A percentile compares a stretch with the other conserved stretches of the same genome.
Evolutionary conservation across 2,888 invertebrate species (phyloP).

Genomic region (Drosophila picticornis): DNA sequence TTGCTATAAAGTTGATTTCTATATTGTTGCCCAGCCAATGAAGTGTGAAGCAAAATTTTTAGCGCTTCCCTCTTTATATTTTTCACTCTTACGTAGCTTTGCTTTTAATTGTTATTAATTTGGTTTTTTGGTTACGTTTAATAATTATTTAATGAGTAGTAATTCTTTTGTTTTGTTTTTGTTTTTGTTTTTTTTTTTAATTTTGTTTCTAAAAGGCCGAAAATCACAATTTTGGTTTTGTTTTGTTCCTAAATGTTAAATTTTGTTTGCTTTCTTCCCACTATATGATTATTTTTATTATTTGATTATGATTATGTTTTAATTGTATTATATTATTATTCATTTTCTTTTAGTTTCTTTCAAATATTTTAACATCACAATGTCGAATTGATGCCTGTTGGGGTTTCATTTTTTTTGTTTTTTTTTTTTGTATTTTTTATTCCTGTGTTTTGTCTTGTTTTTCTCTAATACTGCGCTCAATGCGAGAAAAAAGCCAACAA

Average conservation of each 20-base stretch:
- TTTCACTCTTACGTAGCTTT: conserved; percentile 32
- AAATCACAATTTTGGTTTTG: conserved; percentile 84
- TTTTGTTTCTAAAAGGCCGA: conserved; percentile 83
- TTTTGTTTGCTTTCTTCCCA: conserved; percentile 60
- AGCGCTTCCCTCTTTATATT: conserved; percentile 9
- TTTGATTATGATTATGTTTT: conserved; percentile 38
- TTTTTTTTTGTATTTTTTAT: conserved; percentile 12
- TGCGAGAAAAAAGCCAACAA: conserved; percentile 74
- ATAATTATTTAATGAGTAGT: conserved; percentile 54
- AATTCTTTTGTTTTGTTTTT: conserved; percentile 29
- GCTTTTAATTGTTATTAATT: conserved; percentile 33
- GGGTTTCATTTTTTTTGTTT: conserved; percentile 23
- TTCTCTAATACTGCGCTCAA: conserved; percentile 74
- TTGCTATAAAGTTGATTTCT: conserved; percentile 8
- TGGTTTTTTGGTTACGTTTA: conserved; percentile 52
- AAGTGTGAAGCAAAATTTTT: conserved; percentile 45
- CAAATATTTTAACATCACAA: conserved; percentile 81
- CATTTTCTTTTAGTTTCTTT: conserved; percentile 35
- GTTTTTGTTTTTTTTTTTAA: conserved; percentile 54
- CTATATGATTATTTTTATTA: conserved; percentile 32
- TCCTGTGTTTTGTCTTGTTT: conserved; percentile 33
- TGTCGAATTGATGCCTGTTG: conserved; percentile 76
- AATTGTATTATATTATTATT: conserved; percentile 38
- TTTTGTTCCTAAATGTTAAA: conserved; percentile 82
- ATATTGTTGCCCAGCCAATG: conserved; percentile 42